Evolutionary conservation across 2,888 invertebrate genomes (phyloP), one percentile per base, ranked within the genome.

Genomic region (Epinotia demarniana): DNA sequence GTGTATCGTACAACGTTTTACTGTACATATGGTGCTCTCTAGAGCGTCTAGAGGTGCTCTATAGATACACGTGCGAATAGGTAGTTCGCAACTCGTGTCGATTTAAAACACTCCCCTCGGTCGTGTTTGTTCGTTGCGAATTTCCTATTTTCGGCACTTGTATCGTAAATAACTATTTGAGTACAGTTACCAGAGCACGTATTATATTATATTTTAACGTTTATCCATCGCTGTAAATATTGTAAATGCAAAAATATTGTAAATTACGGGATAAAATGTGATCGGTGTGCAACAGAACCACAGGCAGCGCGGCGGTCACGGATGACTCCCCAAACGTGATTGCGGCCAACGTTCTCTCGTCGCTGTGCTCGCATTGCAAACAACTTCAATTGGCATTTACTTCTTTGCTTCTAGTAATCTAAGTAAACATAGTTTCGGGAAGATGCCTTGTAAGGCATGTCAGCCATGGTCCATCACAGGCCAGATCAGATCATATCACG

Each of bases 241-340:
- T 53, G 16, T n/a, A 53, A 53, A 53, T 53, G 53, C 13, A 60
- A 27, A 70, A 70, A 53, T 62, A 53, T 55, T n/a, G 23, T 16
- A 19, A 39, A 23, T 64, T 72, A 69, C 63, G 70, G 73, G 60
- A 71, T 53, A 71, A 75, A 74, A 63, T 63, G 49, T 69, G 39
- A 60, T 73, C 62, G 19, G 53, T 49, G 43, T 63, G 63, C 18
- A 72, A 73, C 19, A 67, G 68, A 33, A 55, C 58, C 57, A 53
- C 72, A 74, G 78, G 77, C 58, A 78, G 79, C 76, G 77, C 78
- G 76, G 80, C 78, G 81, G 84, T 86, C 85, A 83, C 84, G 84
- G 82, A 83, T 80, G 79, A 78, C 77, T 80, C 60, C 79, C 79
- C 82, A 53, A 81, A 87, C 86, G 87, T 87, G 88, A 87, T 85